Evolutionary conservation across 2,888 invertebrate genomes (phyloP).

Genomic region (Rhaphigaster nebulosa): DNA sequence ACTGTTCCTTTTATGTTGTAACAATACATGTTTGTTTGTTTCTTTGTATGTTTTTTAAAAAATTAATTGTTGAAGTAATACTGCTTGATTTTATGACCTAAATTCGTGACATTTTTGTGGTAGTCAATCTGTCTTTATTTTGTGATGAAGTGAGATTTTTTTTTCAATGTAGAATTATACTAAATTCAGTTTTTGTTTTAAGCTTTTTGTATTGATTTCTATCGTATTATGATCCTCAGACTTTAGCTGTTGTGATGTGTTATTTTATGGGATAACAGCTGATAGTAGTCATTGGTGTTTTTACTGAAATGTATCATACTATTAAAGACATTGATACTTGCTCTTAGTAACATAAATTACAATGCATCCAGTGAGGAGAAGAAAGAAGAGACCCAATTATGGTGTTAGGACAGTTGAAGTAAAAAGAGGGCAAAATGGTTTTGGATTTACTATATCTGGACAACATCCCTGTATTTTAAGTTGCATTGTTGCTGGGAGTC

Average conservation of each 20-base stretch:
- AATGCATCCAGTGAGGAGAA: constrained; percentile 76
- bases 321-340: neutral
- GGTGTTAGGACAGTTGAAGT: constrained; percentile 88
- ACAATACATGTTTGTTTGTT: neutral
- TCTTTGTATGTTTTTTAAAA: neutral
- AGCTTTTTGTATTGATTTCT: neutral
- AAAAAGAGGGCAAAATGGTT: constrained; percentile 87
- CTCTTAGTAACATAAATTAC: neutral
- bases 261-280: neutral
- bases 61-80: neutral
- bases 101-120: neutral
- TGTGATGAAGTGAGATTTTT: neutral
- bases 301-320: neutral
- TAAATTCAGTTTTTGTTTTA: neutral
- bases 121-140: neutral
- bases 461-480: constrained; percentile 96
- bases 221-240: neutral
- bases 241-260: neutral
- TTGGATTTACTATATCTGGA: constrained; percentile 98
- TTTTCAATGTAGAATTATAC: neutral
- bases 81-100: neutral
- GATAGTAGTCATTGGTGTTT: neutral
- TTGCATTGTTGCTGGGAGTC: constrained; percentile 90
- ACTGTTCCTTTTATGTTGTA: neutral
- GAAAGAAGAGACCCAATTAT: constrained; percentile 80